phyloP scores from a whole-genome alignment of 2,113 vertebrate genomes.

The Bungarus multicinctus region DNA sequence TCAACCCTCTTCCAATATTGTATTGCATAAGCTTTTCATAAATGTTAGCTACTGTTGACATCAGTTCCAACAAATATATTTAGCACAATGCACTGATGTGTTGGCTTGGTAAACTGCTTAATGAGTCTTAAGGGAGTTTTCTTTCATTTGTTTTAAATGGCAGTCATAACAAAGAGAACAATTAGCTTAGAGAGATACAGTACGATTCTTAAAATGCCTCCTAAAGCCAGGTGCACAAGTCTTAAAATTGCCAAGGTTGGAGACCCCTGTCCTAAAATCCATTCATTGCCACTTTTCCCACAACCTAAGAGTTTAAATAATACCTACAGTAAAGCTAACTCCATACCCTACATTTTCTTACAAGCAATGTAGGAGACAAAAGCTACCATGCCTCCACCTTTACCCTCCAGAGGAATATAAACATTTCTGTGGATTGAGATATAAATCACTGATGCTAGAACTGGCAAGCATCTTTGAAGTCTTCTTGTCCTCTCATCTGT shows the following conservation, averaged over 20 bases:
- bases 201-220: neutral
- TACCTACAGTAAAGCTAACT: constrained; percentile 29
- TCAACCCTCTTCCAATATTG: constrained; percentile 47
- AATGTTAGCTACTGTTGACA: constrained; percentile 61
- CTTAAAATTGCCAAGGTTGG: too few species aligned
- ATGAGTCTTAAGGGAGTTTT: constrained; percentile 68
- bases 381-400: neutral
- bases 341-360: neutral
- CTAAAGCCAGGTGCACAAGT: neutral
- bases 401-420: neutral
- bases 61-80: constrained; percentile 62
- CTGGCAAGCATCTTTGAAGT: neutral
- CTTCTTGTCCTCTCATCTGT: neutral
- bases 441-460: neutral
- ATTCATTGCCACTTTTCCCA: constrained; percentile 29
- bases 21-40: constrained; percentile 66
- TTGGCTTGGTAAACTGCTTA: constrained; percentile 56
- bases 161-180: neutral
- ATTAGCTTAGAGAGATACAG: constrained; percentile 23
- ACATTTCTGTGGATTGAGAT: neutral
- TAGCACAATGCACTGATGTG: constrained; percentile 60
- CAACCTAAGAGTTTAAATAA: neutral
- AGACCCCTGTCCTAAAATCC: constrained; percentile 6
- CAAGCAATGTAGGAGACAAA: neutral
- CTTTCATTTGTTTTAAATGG: constrained; percentile 50